A percentile compares a stretch with the other conserved stretches of the same genome.
These are phyloP conservation scores for Apodemus sylvaticus DNA, from an alignment of 2,113 vertebrate genomes.

Conservation along the genomic window DNA sequence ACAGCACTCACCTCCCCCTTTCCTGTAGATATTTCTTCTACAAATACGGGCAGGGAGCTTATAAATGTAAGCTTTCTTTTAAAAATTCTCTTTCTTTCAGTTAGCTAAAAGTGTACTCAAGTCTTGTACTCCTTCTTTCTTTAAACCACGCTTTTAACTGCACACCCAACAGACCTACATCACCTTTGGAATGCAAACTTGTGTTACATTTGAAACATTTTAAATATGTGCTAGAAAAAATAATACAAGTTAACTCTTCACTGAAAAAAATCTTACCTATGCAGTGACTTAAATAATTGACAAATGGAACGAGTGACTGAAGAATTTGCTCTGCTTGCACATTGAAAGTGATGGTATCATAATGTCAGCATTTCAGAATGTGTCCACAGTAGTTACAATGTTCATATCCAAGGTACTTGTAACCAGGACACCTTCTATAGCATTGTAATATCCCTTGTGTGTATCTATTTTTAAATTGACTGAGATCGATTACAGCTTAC, in stretches of 20 bases:
- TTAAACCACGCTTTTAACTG: neutral
- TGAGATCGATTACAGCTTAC: neutral
- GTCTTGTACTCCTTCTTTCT: neutral
- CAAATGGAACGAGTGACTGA: neutral
- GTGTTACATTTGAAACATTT: neutral
- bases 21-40: neutral
- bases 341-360: neutral
- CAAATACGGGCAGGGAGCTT: neutral
- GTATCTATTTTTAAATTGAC: neutral
- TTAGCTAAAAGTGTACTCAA: neutral
- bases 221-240: neutral
- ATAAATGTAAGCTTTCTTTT: rapidly evolving
- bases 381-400: neutral
- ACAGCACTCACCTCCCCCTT: neutral
- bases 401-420: neutral
- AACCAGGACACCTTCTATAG: neutral
- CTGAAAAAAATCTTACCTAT: neutral
- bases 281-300: neutral
- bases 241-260: too few species aligned
- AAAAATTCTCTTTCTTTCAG: neutral
- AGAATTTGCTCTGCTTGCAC: neutral
- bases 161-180: neutral
- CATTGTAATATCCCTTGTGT: neutral
- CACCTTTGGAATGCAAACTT: neutral
- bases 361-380: neutral